phyloP scores from a whole-genome alignment of 2,113 vertebrate species.

The Otis tarda region DNA sequence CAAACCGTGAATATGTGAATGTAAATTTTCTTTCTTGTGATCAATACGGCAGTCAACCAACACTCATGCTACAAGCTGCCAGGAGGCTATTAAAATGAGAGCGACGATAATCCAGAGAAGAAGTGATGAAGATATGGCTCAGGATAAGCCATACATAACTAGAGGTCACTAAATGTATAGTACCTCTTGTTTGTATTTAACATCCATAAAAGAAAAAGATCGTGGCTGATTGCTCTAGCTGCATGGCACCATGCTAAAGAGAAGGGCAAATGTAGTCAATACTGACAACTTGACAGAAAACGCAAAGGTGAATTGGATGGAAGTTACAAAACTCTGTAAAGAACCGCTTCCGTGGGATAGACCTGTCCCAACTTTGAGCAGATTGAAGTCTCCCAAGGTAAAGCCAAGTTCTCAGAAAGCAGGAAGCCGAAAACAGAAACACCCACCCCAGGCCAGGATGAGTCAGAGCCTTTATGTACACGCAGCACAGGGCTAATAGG shows the following conservation, averaged over 20 bases:
- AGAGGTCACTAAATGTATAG: not conserved
- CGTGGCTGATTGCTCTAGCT: not conserved
- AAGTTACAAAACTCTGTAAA: not conserved
- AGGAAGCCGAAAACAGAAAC: not conserved
- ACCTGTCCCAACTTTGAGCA: not conserved
- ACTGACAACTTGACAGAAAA: not conserved
- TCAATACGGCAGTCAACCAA: constrained; percentile 38
- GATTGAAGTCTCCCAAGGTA: not conserved
- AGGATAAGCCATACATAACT: not conserved
- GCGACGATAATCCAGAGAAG: not conserved
- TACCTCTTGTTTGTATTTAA: not conserved
- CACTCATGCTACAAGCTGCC: not conserved
- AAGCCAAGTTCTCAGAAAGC: not conserved
- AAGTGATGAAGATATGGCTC: not conserved
- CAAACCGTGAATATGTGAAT: not conserved
- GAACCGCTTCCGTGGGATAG: rapidly evolving
- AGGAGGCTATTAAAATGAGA: not conserved
- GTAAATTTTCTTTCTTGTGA: not conserved
- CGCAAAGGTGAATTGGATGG: not conserved
- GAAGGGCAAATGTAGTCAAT: not conserved
- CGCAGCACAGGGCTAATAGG: rapidly evolving
- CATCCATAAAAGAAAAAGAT: not conserved
- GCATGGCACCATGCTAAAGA: not conserved
- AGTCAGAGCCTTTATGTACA: not conserved
- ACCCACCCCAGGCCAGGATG: rapidly evolving